A percentile compares a stretch with the other conserved stretches of the same genome.
phyloP scores from a whole-genome alignment of 2,888 invertebrate species.

The Molanna angustata region DNA sequence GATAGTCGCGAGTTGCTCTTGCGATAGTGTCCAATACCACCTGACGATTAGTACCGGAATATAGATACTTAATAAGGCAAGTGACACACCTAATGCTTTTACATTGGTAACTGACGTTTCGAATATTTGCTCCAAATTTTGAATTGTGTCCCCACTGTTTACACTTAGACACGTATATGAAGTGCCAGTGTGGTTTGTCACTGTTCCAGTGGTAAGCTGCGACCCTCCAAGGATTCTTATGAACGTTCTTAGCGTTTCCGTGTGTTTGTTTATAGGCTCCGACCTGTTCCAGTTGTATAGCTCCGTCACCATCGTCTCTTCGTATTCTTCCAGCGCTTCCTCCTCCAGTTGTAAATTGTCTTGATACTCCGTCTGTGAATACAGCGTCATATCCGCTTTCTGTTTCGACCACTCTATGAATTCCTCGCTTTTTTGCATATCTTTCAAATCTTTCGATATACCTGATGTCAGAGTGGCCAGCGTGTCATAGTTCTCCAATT shows the following conservation, averaged over 20 bases:
- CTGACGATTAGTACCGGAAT: slow-evolving; percentile 20
- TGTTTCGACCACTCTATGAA: not conserved
- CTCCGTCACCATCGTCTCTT: not conserved
- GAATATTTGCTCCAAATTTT: slow-evolving; percentile 12
- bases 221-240: slow-evolving; percentile 15
- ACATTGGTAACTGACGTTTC: slow-evolving; percentile 2
- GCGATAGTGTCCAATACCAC: slow-evolving; percentile 18
- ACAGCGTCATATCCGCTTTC: not conserved
- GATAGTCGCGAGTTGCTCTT: slow-evolving; percentile 5
- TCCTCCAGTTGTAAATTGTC: not conserved
- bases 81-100: slow-evolving; percentile 12
- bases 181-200: slow-evolving; percentile 18
- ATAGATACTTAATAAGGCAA: slow-evolving; percentile 16
- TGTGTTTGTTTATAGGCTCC: not conserved
- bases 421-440: not conserved
- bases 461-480: no score
- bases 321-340: not conserved
- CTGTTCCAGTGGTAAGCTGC: slow-evolving; percentile 15
- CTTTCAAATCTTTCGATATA: not conserved
- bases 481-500: no score
- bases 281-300: not conserved
- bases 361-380: not conserved
- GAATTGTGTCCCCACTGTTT: slow-evolving; percentile 15
- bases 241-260: not conserved
- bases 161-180: slow-evolving; percentile 15